These are phyloP conservation scores for Plectrocnemia conspersa DNA, from an alignment of 1,140 invertebrate species.

Conservation along the genomic window DNA sequence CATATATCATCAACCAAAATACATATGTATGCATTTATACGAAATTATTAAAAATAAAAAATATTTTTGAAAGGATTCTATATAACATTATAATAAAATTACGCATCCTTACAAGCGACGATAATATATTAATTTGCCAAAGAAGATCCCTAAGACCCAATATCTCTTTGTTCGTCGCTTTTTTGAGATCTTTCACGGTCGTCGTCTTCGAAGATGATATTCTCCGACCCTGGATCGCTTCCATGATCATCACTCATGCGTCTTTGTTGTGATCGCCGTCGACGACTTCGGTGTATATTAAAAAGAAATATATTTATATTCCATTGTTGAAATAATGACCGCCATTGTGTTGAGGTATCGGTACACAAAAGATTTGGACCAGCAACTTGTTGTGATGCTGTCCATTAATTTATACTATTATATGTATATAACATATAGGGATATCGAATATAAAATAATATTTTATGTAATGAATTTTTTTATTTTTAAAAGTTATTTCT, in stretches of 20 bases:
- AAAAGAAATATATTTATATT: no score
- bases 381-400: neutral
- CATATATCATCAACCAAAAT: conserved; percentile 12
- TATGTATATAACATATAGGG: neutral
- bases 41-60: no score
- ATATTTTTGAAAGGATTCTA: no score
- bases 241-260: conserved; percentile 11
- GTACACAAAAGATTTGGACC: conserved; percentile 4
- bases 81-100: neutral
- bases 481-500: neutral
- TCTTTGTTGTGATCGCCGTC: conserved; percentile 14
- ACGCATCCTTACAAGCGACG: neutral
- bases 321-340: conserved; percentile 20
- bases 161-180: neutral
- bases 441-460: neutral
- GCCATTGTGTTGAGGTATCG: conserved; percentile 13
- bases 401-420: neutral
- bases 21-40: no score
- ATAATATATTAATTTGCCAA: neutral
- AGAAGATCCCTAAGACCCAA: neutral
- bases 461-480: neutral
- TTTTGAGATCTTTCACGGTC: no score
- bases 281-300: neutral
- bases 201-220: no score
- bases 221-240: no score